A percentile compares a stretch with the other conserved stretches of the same genome.
Evolutionary conservation across 2,113 vertebrate genomes (phyloP).

Genomic region (Hoplias malabaricus): DNA sequence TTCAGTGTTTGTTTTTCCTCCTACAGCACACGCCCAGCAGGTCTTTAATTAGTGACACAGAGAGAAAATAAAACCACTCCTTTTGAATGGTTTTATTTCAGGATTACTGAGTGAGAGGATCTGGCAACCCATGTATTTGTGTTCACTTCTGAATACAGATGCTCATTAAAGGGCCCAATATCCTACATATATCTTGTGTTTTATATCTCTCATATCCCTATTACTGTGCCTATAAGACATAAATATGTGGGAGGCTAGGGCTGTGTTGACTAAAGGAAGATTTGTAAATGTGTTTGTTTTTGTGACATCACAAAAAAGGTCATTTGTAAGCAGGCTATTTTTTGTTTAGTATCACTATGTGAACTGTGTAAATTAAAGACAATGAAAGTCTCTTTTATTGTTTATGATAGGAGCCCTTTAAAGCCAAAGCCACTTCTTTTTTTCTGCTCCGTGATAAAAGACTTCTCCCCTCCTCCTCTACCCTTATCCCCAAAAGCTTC

Average conservation of each 20-base stretch:
- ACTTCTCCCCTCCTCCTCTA: constrained; percentile 43
- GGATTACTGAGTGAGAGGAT: background rate
- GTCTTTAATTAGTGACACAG: constrained; percentile 7
- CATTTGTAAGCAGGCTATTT: too few species aligned
- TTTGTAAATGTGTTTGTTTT: too few species aligned
- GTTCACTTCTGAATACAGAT: background rate
- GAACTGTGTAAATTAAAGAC: too few species aligned
- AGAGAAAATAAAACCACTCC: background rate
- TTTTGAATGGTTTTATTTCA: background rate
- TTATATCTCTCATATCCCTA: too few species aligned
- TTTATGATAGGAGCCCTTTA: too few species aligned
- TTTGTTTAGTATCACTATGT: too few species aligned
- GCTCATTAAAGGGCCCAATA: background rate
- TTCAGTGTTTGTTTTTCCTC: background rate
- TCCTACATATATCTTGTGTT: too few species aligned
- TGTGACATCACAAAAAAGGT: too few species aligned
- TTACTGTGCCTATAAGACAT: too few species aligned
- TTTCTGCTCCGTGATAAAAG: background rate
- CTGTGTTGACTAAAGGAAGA: too few species aligned
- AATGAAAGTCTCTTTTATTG: too few species aligned
- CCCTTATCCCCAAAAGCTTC: constrained; percentile 30
- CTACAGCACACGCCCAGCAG: constrained; percentile 11
- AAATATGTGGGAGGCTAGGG: too few species aligned
- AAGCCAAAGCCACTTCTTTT: background rate
- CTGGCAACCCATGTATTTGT: background rate